Base-by-base conservation (phyloP, 2,888 invertebrate species). In the Andrena praecox region DNA sequence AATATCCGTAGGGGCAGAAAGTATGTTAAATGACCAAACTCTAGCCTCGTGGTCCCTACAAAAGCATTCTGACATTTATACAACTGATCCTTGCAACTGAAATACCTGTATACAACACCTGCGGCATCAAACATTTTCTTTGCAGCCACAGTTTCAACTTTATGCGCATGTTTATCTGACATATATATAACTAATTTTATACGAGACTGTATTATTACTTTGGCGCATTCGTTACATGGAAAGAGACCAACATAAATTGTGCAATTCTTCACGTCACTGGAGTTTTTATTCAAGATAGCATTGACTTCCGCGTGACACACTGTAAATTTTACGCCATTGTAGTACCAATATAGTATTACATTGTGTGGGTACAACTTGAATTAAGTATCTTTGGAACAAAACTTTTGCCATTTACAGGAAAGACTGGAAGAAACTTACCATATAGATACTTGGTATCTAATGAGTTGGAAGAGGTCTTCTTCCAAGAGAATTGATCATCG, bases 301-400 rank as follows among this genome's bases (percentile, higher is more conserved):
- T 99, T 99, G 95, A 99, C 96, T 95, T 99, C 99, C 2, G 99
- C 99, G 94, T 99, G 99, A 85, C 99, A 99, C 0, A 99, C 99
- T 98, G 78, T 12, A 89, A 87, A 59, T 64, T 12, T 52, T 5
- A 29, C 50, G 5, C 8, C 52, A 29, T 42, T 42, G 60, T 48
- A 31, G 2, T 24, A 66, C 63, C 16, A 33, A 60, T 60, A 16
- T 24, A 35, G 12, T 42, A 71, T 64, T 35, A 59, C 5, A 8
- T 20, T 42, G 29, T 2, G 24, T 29, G 10, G 10, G n/a, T 27
- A 10, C 7, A 3, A n/a, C 35, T 27, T 0, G 29, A 78, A 42
- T 8, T 24, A 16, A 2, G 54, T 6, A 7, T 35, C n/a, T 0
- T 20, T 52, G 24, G 24, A 62, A 16, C 63, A 24, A 6, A 33